Percentiles rank a stretch among this genome's conserved stretches.
These are phyloP conservation scores for Ametastegia equiseti DNA, from an alignment of 2,888 invertebrate genomes.

Conservation along the genomic window DNA sequence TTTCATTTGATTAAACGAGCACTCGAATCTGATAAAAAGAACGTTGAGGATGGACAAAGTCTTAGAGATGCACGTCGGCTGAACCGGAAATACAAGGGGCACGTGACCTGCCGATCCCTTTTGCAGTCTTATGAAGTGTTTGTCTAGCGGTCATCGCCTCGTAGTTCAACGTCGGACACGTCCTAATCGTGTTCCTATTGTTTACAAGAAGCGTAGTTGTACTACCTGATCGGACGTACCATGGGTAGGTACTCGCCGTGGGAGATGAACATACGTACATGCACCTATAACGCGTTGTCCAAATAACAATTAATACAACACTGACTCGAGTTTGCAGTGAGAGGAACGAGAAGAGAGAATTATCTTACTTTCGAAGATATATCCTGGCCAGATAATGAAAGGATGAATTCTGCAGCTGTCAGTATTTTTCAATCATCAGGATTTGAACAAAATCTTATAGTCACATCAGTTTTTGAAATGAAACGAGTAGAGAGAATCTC, in stretches of 20 bases:
- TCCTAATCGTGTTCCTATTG: constrained; percentile 65
- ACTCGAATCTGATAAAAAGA: no score
- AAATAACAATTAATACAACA: neutral
- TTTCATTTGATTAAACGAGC: no score
- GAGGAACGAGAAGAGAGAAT: no score
- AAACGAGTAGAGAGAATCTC: no score
- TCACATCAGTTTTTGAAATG: no score
- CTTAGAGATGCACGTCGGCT: neutral
- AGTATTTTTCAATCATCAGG: no score
- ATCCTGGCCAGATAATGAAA: neutral
- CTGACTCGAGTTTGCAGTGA: neutral
- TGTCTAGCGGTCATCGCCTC: constrained; percentile 35
- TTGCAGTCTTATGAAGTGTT: constrained; percentile 10
- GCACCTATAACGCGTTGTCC: neutral
- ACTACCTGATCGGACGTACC: constrained; percentile 29
- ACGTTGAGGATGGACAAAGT: neutral
- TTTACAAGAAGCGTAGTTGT: constrained; percentile 56
- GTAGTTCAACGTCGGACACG: constrained; percentile 30
- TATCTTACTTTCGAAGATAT: no score
- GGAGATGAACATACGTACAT: neutral
- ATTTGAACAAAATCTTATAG: no score
- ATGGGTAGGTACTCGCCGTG: no score
- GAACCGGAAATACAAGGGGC: constrained; percentile 28
- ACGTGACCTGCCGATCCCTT: constrained; percentile 40
- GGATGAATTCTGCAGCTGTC: neutral